These are phyloP conservation scores for Euura saliciscinereae DNA, from an alignment of 1,140 invertebrate species.

Conservation along the genomic window DNA sequence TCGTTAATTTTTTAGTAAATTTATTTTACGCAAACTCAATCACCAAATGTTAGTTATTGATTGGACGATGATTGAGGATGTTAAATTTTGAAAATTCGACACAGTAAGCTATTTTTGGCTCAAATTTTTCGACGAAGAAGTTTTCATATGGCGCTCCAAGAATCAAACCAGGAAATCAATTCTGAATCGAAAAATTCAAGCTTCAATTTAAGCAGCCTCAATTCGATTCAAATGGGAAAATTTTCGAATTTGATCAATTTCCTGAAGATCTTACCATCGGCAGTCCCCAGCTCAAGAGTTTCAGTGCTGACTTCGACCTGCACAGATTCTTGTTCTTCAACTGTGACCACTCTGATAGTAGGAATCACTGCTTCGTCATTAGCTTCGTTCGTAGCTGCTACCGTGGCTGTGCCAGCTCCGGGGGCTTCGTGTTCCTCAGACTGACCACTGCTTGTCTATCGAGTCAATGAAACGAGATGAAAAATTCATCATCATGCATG, in stretches of 20 bases:
- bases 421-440: slow-evolving; percentile 47
- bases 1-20: too few relatives aligned
- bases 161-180: slow-evolving; percentile 3
- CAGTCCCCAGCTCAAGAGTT: slow-evolving; percentile 41
- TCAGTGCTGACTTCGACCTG: slow-evolving; percentile 43
- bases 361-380: slow-evolving; percentile 40
- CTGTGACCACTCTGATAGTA: slow-evolving; percentile 37
- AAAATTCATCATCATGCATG: background rate
- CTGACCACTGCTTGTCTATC: slow-evolving; percentile 44
- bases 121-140: too few relatives aligned
- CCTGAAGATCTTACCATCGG: slow-evolving; percentile 36
- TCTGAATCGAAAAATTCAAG: too few relatives aligned
- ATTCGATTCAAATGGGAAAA: too few relatives aligned
- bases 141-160: too few relatives aligned
- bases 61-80: too few relatives aligned
- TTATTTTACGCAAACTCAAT: too few relatives aligned
- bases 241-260: too few relatives aligned
- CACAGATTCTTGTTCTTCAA: slow-evolving; percentile 43
- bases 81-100: too few relatives aligned
- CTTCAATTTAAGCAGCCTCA: too few relatives aligned
- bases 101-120: too few relatives aligned
- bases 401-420: slow-evolving; percentile 33
- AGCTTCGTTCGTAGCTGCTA: slow-evolving; percentile 34
- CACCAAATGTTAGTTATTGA: too few relatives aligned
- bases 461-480: background rate